phyloP scores from a whole-genome alignment of 2,888 invertebrate genomes.

The Mesorhabditis spiculigera region DNA sequence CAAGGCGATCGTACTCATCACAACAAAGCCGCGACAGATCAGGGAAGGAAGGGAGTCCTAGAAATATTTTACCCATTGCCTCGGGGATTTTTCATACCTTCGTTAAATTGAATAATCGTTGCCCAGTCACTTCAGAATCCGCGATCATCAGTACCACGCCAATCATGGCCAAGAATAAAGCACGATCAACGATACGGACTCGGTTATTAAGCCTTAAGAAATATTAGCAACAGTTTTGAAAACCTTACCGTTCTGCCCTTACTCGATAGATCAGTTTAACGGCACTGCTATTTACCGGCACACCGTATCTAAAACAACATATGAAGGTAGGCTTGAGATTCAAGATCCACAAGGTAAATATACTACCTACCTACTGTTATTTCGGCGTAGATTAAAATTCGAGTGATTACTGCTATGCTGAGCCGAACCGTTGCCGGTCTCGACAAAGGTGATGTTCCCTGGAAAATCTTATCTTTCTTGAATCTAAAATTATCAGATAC shows the following conservation, averaged over 20 bases:
- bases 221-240: conserved; percentile 10
- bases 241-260: conserved; percentile 43
- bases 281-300: conserved; percentile 50
- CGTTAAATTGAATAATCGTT: conserved; percentile 8
- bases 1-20: conserved; percentile 43
- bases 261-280: conserved; percentile 56
- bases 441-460: conserved; percentile 33
- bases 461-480: conserved; percentile 12
- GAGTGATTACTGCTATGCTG: conserved; percentile 26
- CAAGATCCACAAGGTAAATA: neutral
- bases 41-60: conserved; percentile 40
- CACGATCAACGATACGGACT: conserved; percentile 33
- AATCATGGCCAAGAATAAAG: conserved; percentile 36
- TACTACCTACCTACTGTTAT: conserved; percentile 41
- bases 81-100: conserved; percentile 11
- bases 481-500: conserved; percentile 14
- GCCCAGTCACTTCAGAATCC: conserved; percentile 40
- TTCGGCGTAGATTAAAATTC: conserved; percentile 30
- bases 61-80: conserved; percentile 7
- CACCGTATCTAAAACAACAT: conserved; percentile 47
- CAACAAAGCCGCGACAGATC: conserved; percentile 38
- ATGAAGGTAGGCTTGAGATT: neutral
- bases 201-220: conserved; percentile 14
- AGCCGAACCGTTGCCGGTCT: conserved; percentile 33
- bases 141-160: conserved; percentile 52